A percentile compares a stretch with the other conserved stretches of the same genome.
Evolutionary conservation across 2,888 invertebrate genomes (phyloP).

Genomic region (Ptychoptera albimana): DNA sequence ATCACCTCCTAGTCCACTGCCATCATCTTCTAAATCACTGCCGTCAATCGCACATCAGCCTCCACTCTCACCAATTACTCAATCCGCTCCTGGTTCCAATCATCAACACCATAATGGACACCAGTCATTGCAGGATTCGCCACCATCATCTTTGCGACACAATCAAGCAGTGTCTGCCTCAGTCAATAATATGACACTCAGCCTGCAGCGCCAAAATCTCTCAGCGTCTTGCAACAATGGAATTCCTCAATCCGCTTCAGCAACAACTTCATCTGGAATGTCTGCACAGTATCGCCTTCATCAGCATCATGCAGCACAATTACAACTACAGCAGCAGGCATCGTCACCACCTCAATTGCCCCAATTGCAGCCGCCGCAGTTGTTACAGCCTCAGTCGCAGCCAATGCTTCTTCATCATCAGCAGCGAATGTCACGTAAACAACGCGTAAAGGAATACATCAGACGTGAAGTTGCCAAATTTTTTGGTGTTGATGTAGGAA

Average conservation of each 20-base stretch:
- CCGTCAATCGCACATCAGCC: slow-evolving; percentile 7
- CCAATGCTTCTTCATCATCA: slow-evolving; percentile 5
- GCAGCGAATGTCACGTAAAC: slow-evolving; percentile 20
- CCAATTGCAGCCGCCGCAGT: slow-evolving; percentile 6
- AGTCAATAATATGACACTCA: neutral
- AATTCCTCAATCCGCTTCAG: neutral
- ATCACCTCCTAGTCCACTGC: slow-evolving; percentile 4
- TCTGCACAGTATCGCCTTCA: slow-evolving; percentile 9
- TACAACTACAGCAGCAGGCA: slow-evolving; percentile 7
- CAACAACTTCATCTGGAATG: slow-evolving; percentile 9
- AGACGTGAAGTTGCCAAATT: slow-evolving; percentile 25
- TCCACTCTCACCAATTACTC: too few relatives aligned
- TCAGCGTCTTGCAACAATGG: neutral
- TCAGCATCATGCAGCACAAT: slow-evolving; percentile 10
- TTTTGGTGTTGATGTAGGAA: slow-evolving; percentile 26
- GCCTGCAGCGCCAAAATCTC: neutral
- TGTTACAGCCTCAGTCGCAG: slow-evolving; percentile 5
- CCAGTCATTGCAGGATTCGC: too few relatives aligned
- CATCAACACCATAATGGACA: too few relatives aligned
- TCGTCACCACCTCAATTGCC: slow-evolving; percentile 3
- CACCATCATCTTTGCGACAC: too few relatives aligned
- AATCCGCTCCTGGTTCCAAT: too few relatives aligned
- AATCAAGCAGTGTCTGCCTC: neutral
- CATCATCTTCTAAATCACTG: slow-evolving; percentile 4
- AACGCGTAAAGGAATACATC: slow-evolving; percentile 24